Percentiles rank a stretch among this genome's conserved stretches.
These are phyloP conservation scores for Pitangus sulphuratus DNA, from an alignment of 2,797 vertebrate genomes.

Conservation along the genomic window DNA sequence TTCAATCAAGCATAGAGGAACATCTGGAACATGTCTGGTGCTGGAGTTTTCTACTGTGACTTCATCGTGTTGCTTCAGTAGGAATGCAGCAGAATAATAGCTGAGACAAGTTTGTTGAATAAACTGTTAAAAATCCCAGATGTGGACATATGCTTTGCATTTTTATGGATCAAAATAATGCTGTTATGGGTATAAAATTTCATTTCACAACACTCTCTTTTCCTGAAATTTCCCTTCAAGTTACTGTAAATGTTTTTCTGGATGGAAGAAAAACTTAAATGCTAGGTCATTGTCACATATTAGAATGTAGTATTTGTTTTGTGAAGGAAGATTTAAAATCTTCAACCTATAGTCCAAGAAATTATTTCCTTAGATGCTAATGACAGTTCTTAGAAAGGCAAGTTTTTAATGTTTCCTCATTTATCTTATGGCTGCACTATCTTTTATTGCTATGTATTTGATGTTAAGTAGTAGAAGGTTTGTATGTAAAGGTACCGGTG, in stretches of 20 bases:
- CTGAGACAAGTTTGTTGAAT: conserved; percentile 42
- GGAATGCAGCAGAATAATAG: conserved; percentile 47
- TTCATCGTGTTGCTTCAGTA: conserved; percentile 56
- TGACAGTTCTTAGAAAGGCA: not conserved
- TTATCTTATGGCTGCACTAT: not conserved
- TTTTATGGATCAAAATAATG: conserved; percentile 40
- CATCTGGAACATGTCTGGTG: conserved; percentile 33
- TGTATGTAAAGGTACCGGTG: not conserved
- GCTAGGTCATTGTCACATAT: not conserved
- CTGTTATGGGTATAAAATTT: conserved; percentile 13
- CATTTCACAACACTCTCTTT: not conserved
- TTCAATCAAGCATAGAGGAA: not conserved
- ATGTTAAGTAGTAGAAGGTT: not conserved
- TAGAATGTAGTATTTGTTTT: not conserved
- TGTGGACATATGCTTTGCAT: conserved; percentile 37
- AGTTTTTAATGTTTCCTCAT: not conserved
- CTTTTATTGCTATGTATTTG: not conserved
- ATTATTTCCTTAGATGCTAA: not conserved
- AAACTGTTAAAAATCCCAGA: conserved; percentile 48
- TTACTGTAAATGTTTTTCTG: not conserved
- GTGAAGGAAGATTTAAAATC: not conserved
- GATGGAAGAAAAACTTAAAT: not conserved
- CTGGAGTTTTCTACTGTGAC: conserved; percentile 27
- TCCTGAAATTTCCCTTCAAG: not conserved
- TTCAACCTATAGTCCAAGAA: not conserved